Evolutionary conservation across 2,797 vertebrate genomes (phyloP).

Genomic region (Hylomyscus alleni): DNA sequence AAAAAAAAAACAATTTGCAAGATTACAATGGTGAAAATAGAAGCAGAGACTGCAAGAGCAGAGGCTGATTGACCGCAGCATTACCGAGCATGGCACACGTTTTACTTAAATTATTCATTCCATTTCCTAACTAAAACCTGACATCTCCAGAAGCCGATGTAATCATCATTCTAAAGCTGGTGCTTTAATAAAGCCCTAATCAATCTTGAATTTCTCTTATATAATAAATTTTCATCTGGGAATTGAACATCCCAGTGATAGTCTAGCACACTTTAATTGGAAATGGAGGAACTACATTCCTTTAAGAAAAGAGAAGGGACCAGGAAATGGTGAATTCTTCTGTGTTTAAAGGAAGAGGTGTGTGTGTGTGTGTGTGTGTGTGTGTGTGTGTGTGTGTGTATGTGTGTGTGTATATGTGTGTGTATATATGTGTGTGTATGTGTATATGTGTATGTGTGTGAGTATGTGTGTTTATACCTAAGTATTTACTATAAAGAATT

Average conservation of each 20-base stretch:
- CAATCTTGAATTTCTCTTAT: constrained; percentile 65
- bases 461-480: neutral
- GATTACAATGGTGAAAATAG: constrained; percentile 75
- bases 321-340: neutral
- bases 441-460: neutral
- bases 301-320: neutral
- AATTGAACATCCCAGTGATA: neutral
- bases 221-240: constrained; percentile 55
- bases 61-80: constrained; percentile 71
- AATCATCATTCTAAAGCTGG: constrained; percentile 70
- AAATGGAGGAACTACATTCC: neutral
- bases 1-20: constrained; percentile 67
- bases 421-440: neutral
- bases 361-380: neutral
- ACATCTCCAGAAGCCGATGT: constrained; percentile 27
- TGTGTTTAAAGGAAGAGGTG: neutral
- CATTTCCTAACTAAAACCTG: constrained; percentile 46
- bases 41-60: constrained; percentile 61
- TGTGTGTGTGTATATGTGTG: neutral
- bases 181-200: constrained; percentile 73
- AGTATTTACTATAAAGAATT: neutral
- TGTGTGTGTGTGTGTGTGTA: neutral
- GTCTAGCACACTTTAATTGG: neutral
- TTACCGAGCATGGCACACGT: constrained; percentile 56
- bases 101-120: constrained; percentile 75